Percentiles rank a stretch among this genome's conserved stretches.
phyloP scores from a whole-genome alignment of 2,113 vertebrate genomes.

The Hemicordylus capensis region DNA sequence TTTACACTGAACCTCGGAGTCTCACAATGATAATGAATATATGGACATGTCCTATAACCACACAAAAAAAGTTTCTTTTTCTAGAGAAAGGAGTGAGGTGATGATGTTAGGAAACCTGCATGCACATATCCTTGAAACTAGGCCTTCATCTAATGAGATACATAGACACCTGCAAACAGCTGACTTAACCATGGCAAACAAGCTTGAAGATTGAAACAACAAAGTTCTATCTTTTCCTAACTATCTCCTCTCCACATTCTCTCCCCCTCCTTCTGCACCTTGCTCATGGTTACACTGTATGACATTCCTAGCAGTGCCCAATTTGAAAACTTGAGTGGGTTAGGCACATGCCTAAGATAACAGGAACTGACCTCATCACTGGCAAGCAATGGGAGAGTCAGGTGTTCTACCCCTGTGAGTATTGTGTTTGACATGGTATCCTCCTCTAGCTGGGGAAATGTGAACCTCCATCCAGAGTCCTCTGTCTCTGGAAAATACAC shows the following conservation, averaged over 20 bases:
- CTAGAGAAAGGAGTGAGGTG: slow-evolving; percentile 34
- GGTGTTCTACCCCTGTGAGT: background rate
- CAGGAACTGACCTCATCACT: background rate
- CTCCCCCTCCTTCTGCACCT: slow-evolving; percentile 7
- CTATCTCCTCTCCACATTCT: slow-evolving; percentile 17
- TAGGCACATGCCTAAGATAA: background rate
- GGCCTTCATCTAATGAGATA: too few relatives aligned
- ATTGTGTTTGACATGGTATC: background rate
- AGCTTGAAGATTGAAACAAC: slow-evolving; percentile 1
- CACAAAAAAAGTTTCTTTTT: slow-evolving; percentile 38
- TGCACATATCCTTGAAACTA: slow-evolving; percentile 45
- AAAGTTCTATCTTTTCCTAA: slow-evolving; percentile 25
- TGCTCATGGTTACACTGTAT: slow-evolving; percentile 43
- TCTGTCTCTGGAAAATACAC: background rate
- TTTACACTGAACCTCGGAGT: slow-evolving; percentile 17
- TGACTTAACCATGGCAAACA: slow-evolving; percentile 29
- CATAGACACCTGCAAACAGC: too few relatives aligned
- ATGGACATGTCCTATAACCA: slow-evolving; percentile 36
- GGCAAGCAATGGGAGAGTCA: background rate
- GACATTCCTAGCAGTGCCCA: slow-evolving; percentile 53
- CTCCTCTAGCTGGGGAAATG: background rate
- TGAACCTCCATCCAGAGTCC: background rate
- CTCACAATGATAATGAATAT: slow-evolving; percentile 27
- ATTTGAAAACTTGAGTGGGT: background rate
- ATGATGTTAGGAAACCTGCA: slow-evolving; percentile 5